Conservation (phyloP, 1,140 invertebrate genomes). For the Phymorhynchus buccinoides region DNA sequence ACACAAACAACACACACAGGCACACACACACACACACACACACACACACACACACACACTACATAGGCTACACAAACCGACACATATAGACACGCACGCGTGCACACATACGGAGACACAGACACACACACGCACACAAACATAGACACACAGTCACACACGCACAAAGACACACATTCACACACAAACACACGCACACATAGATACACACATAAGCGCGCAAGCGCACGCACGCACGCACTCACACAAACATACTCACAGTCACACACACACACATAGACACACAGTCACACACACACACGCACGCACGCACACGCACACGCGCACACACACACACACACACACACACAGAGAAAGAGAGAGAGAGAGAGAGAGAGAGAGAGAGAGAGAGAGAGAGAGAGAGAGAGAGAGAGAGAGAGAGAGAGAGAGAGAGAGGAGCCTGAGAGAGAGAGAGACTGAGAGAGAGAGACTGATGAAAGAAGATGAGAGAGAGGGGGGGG, state of each 20-base stretch:
- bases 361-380: too few relatives aligned
- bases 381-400: too few relatives aligned
- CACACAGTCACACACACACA: not conserved
- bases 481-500: not conserved
- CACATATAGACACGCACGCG: not conserved
- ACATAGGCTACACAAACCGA: not conserved
- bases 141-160: not conserved
- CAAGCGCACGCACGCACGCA: too few relatives aligned
- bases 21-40: not conserved
- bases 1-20: not conserved
- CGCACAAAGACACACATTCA: too few relatives aligned
- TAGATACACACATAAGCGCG: not conserved
- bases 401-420: too few relatives aligned
- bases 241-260: not conserved
- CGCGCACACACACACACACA: slow-evolving; percentile 3
- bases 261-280: not conserved
- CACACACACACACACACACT: slow-evolving; percentile 9
- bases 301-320: slow-evolving; percentile 6
- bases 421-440: too few relatives aligned
- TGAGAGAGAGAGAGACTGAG: too few relatives aligned
- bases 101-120: not conserved
- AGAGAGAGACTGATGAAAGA: too few relatives aligned
- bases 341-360: not conserved
- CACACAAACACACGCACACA: not conserved
- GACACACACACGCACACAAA: not conserved